Evolutionary conservation across 2,797 vertebrate genomes (phyloP), one percentile per base, ranked within the genome.

Genomic region (Chaenodraco wilsoni): DNA sequence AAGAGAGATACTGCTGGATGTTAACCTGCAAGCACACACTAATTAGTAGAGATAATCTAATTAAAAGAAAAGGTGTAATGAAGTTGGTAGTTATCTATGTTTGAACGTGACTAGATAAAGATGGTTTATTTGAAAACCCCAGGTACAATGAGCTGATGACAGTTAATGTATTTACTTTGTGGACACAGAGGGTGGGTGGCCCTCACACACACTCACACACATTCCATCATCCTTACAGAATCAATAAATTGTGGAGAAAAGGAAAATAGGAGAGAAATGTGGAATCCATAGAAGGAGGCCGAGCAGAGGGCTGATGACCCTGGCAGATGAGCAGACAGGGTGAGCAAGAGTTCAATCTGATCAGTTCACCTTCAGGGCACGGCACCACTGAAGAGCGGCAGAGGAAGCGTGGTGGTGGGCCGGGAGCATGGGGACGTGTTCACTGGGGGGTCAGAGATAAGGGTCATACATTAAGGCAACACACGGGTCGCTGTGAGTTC

Each of bases 241-340:
- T 84, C 78, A 87, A 78, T 79, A 84, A 75, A 60, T 74, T 63
- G 74, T 50, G 45, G 59, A 72, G 68, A 55, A 74, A 84, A 78
- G 51, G 55, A 82, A 83, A 84, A 78, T 63, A 66, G 27, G 19
- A 69, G 52, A 60, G 31, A 84, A 84, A 89, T 87, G 61, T 89
- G 84, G 85, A 81, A 74, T 71, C 78, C 87, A 85, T 88, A 76
- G 76, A 74, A 76, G 51, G 72, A 66, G 54, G 58, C 59, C 75
- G 72, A 70, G 68, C 65, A 59, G 65, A 76, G 65, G 61, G 27
- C 72, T 89, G 83, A 90, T 89, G 88, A 88, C 73, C 82, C 77
- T 88, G 83, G 80, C 85, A 91, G 87, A 91, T 89, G 87, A 91
- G 80, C 77, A 84, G 76, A 54, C 46, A n/a, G 78, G 84, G 88